These are phyloP conservation scores for Bombyx mori DNA, from an alignment of 1,140 invertebrate genomes.

Conservation along the genomic window ASM3026992v2 NC_085124.1:7165001-7165500, in stretches of 20 bases:
- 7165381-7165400: too few species aligned
- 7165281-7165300: constrained; percentile 33
- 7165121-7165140: constrained; percentile 48
- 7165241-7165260: constrained; percentile 45
- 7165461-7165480: too few species aligned
- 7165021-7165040: too few species aligned
- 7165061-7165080: too few species aligned
- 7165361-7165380: too few species aligned
- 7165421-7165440: too few species aligned
- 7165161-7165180: constrained; percentile 47
- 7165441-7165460: too few species aligned
- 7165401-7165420: too few species aligned
- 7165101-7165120: constrained; percentile 34
- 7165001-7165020: too few species aligned
- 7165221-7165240: constrained; percentile 62
- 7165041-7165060: too few species aligned
- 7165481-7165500: too few species aligned
- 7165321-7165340: constrained; percentile 22
- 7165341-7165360: neutral
- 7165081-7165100: too few species aligned
- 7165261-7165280: constrained; percentile 46
- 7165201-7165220: constrained; percentile 52
- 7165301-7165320: constrained; percentile 38
- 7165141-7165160: constrained; percentile 35
- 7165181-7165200: constrained; percentile 62